phyloP scores from a whole-genome alignment of 2,888 invertebrate genomes.

The Eubasilissa splendida region DNA sequence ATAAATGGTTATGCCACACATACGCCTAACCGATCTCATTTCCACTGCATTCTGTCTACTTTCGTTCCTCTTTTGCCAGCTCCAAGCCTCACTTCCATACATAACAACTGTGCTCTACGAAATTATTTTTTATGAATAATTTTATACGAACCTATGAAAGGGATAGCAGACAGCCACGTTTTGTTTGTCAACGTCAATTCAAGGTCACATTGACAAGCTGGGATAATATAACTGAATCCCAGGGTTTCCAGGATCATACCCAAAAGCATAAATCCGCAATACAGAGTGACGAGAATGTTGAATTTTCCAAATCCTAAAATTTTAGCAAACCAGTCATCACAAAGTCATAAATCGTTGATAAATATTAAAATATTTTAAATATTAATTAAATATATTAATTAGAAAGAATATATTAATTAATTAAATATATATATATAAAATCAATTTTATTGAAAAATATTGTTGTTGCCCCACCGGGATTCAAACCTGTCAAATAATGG shows the following conservation, averaged over 20 bases:
- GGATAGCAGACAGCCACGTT: conserved; percentile 54
- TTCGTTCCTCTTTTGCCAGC: too few relatives aligned
- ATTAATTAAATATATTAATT: too few relatives aligned
- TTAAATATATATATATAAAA: too few relatives aligned
- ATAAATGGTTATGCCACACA: too few relatives aligned
- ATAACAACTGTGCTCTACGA: too few relatives aligned
- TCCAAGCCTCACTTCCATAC: too few relatives aligned
- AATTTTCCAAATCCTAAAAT: conserved; percentile 54
- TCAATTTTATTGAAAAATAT: too few relatives aligned
- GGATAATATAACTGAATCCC: conserved; percentile 55
- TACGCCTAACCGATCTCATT: too few relatives aligned
- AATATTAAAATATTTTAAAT: background rate
- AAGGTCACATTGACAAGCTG: conserved; percentile 55
- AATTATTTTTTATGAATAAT: background rate
- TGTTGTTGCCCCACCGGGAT: too few relatives aligned
- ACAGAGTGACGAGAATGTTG: conserved; percentile 45
- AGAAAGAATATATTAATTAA: too few relatives aligned
- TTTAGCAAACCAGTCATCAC: background rate
- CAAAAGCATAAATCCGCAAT: conserved; percentile 53
- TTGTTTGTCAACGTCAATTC: conserved; percentile 46
- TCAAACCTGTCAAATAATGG: too few relatives aligned
- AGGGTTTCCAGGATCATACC: conserved; percentile 57
- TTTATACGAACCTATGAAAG: conserved; percentile 46
- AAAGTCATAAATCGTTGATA: background rate
- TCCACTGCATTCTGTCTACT: too few relatives aligned